Base-by-base conservation (phyloP, 1,140 invertebrate species). In the Pomacea maculata region DNA sequence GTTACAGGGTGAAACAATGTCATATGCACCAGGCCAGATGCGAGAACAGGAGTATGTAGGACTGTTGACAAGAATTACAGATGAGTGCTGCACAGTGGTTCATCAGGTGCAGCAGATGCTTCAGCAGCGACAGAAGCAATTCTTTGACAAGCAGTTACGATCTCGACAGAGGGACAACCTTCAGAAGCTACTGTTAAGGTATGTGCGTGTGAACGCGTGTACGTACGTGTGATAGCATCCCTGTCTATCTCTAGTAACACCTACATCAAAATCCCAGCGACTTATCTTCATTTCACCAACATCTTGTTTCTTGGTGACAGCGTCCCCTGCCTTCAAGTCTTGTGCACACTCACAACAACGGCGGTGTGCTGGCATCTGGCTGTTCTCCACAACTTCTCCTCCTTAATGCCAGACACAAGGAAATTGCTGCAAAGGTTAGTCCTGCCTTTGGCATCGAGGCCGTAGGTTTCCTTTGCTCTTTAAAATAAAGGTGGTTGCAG, bases 91-190 rank as follows among this genome's bases (percentile, higher is more conserved):
- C 19, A 74, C 82, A 57, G 78, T 81, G 3, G 25, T 83, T 15
- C 52, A 54, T 19, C 83, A 87, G 55, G 63, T 83, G n/a, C 63
- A 80, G 45, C 63, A 72, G 15, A 65, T 76, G n/a, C 65, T 84
- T 11, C 25, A 68, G n/a, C 54, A 14, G 17, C 74, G 83, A 61
- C 82, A 83, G 55, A 65, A 80, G 54, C 82, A 84, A 71, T 80
- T 83, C 19, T 17, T 29, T 25, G 75, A n/a, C 10, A 83, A 80
- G 57, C 21, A 81, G 61, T 75, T 87, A 19, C 75, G 86, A 19
- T 85, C 86, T 9, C 74, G 86, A 63, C 83, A 84, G 75, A 79
- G 84, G 29, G 81, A 85, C 15, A 87, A 82, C 76, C 74, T 83
- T 8, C 45, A 77, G 29, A 82, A 79, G 68, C 81, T 85, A 0